Base-by-base conservation (phyloP, 2,888 invertebrate species). In the Volucella bombylans region DNA sequence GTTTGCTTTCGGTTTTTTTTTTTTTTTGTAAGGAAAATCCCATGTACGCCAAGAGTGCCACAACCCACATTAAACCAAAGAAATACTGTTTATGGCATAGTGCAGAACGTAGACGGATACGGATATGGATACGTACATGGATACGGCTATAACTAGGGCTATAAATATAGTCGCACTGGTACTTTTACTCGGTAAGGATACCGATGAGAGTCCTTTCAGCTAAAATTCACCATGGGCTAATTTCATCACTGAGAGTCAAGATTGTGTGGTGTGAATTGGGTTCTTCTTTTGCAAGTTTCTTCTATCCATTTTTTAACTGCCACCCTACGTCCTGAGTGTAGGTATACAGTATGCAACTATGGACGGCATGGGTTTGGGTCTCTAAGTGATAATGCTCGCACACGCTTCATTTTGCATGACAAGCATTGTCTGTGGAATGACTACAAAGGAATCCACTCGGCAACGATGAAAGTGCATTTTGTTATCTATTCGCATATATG, bases 211-310 rank as follows among this genome's bases (percentile, higher is more conserved):
- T 85, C 71, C 85, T 85, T 81, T 85, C 76, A 76, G 55, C 68
- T 81, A 76, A 85, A 80, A 85, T 72, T 81, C 85, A 85, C 85
- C 85, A 85, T 77, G 76, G 85, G 85, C 85, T 85, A 85, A 85
- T 85, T 81, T 85, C 85, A 85, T 81, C 85, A 85, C 72, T 45
- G 57, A 76, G 72, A 85, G 85, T 77, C 76, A 85, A 85, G 85
- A 85, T 85, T 85, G 76, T 85, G 81, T 85, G 72, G 81, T 77
- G 81, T 85, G 85, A 85, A 85, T 81, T 77, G 81, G 49, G 68
- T 77, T 77, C 67, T 77, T 68, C 80, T 80, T 76, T 71, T 54
- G 65, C 77, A 71, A 52, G 14, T 41, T 41, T 18, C 47, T 61
- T 52, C 2, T 49, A 8, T 31, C 31, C 67, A 11, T 43, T 38